Evolutionary conservation across 2,888 invertebrate species (phyloP).

Genomic region (Cerceris ruficornis): DNA sequence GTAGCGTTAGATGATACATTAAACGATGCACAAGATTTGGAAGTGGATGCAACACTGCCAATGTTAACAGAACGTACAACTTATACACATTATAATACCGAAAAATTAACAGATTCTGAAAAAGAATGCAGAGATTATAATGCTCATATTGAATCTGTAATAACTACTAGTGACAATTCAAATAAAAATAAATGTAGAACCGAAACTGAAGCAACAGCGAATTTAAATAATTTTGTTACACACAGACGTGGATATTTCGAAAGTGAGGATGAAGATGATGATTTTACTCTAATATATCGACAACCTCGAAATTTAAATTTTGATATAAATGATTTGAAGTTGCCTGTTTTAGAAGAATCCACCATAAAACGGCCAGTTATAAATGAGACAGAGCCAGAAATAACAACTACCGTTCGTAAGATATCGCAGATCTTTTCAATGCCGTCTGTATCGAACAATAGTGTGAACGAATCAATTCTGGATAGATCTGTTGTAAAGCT

Average conservation of each 20-base stretch:
- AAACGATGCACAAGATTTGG: not conserved
- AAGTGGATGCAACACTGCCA: slow-evolving; percentile 2
- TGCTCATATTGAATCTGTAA: not conserved
- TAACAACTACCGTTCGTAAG: slow-evolving; percentile 60
- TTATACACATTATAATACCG: not conserved
- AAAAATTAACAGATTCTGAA: not conserved
- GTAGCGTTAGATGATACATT: slow-evolving; percentile 8
- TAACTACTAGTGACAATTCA: not conserved
- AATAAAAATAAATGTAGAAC: not conserved
- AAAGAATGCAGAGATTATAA: not conserved
- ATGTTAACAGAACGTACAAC: slow-evolving; percentile 1
- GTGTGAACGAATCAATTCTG: slow-evolving; percentile 26
- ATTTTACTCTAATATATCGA: slow-evolving; percentile 72
- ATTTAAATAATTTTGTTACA: slow-evolving; percentile 60
- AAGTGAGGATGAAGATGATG: slow-evolving; percentile 69
- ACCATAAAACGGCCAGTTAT: slow-evolving; percentile 6
- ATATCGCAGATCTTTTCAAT: slow-evolving; percentile 41
- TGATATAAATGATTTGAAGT: slow-evolving; percentile 70
- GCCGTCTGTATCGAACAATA: slow-evolving; percentile 28
- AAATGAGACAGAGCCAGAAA: slow-evolving; percentile 65
- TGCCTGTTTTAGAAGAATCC: slow-evolving; percentile 66
- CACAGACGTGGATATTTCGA: slow-evolving; percentile 57
- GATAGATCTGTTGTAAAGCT: slow-evolving; percentile 35
- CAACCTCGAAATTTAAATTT: slow-evolving; percentile 59
- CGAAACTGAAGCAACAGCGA: slow-evolving; percentile 13